Conservation (phyloP, 2,888 invertebrate species). For the Lampropteryx suffumata region DNA sequence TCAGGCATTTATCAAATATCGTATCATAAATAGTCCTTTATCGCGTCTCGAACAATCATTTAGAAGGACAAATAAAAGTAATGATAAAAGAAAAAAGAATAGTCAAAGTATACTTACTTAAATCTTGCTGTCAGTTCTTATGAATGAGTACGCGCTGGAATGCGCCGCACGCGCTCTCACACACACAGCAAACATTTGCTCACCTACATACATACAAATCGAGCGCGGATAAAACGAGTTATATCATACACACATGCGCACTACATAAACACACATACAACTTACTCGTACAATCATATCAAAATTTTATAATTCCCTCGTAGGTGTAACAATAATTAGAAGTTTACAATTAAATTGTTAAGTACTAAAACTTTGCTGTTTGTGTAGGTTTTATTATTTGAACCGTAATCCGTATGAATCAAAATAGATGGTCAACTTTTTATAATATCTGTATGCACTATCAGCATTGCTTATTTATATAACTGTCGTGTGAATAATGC, state of each 20-base stretch:
- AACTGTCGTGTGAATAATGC: no score
- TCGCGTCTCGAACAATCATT: constrained; percentile 1
- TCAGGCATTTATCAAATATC: no score
- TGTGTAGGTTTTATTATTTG: no score
- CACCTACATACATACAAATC: constrained; percentile 46
- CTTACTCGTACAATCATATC: constrained; percentile 48
- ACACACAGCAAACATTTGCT: constrained; percentile 45
- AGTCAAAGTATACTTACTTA: constrained; percentile 55
- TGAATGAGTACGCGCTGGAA: constrained; percentile 76
- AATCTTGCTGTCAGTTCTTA: constrained; percentile 56
- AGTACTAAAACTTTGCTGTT: neutral
- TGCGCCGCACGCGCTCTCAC: constrained; percentile 68
- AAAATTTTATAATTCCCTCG: constrained; percentile 36
- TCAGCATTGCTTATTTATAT: no score
- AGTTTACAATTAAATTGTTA: neutral
- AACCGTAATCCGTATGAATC: no score
- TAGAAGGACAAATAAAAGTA: constrained; percentile 32
- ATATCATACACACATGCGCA: constrained; percentile 50
- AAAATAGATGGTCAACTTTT: no score
- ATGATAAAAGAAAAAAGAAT: constrained; percentile 42
- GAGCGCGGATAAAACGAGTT: constrained; percentile 58
- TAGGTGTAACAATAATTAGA: neutral
- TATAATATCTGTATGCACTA: no score
- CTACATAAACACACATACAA: constrained; percentile 45
- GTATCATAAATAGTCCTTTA: neutral